These are phyloP conservation scores for Ectropis crepuscularia DNA, from an alignment of 2,888 invertebrate genomes.

Conservation along the genomic window DNA sequence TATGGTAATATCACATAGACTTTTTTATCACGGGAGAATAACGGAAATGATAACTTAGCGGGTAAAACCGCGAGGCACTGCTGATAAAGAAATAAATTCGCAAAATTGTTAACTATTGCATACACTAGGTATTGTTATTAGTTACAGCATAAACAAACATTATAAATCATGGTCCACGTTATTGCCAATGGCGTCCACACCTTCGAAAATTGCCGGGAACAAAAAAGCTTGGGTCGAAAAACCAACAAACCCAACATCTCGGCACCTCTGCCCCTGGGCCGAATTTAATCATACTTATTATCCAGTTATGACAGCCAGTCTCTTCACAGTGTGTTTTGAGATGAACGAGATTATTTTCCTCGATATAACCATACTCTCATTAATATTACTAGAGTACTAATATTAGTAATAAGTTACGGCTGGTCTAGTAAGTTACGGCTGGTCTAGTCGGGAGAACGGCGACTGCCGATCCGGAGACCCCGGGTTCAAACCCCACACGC, in stretches of 20 bases:
- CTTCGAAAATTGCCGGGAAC: slow-evolving; percentile 61
- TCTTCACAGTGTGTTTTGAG: slow-evolving; percentile 64
- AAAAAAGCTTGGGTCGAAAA: slow-evolving; percentile 64
- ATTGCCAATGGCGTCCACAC: slow-evolving; percentile 52
- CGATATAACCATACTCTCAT: too few relatives aligned
- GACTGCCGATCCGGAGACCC: too few relatives aligned
- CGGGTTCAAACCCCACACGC: too few relatives aligned
- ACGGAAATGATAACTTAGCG: too few relatives aligned
- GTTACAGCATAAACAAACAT: not conserved
- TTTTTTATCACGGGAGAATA: too few relatives aligned
- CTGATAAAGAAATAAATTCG: too few relatives aligned
- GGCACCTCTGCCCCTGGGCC: slow-evolving; percentile 75
- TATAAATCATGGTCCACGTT: slow-evolving; percentile 48
- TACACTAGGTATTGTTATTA: not conserved
- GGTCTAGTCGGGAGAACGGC: too few relatives aligned
- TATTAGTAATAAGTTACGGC: too few relatives aligned
- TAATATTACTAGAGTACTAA: too few relatives aligned
- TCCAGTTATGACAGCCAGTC: slow-evolving; percentile 75
- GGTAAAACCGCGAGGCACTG: too few relatives aligned
- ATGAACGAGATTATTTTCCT: slow-evolving; percentile 31
- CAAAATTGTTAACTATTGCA: not conserved
- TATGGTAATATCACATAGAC: too few relatives aligned
- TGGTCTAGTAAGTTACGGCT: too few relatives aligned
- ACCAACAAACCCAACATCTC: slow-evolving; percentile 76
- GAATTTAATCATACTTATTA: slow-evolving; percentile 80